Evolutionary conservation across 2,888 invertebrate species (phyloP), one percentile per base, ranked within the genome.

Genomic region (Trichogramma dendrolimi): DNA sequence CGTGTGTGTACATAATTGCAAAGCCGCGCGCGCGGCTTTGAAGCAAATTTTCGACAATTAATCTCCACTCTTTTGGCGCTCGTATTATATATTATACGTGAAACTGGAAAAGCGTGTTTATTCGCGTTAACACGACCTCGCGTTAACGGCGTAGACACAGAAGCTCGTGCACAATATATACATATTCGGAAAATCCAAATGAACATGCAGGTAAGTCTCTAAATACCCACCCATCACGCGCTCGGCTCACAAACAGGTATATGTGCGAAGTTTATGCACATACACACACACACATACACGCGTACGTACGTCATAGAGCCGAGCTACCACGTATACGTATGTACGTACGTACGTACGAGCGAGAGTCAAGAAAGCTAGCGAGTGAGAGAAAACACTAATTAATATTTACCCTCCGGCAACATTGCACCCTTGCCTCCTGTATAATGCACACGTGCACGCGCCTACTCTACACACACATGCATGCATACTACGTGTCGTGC

Each of bases 361-460:
- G 56, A 55, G 61, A 61, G 52, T 44, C 39, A 44, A 27, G 27
- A 27, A 27, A 27, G 27, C 27, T 53, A 42, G 59, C 62, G 60
- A 58, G 60, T 57, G 56, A 48, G 63, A 53, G 59, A 64, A 56
- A 55, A 68, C 65, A 73, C 73, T 79, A 78, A 78, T 79, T 78
- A 79, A 78, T 79, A 79, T 79, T 78, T 78, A 76, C 75, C 72
- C 73, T 72, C 71, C 65, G 75, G 74, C 72, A 76, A 76, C 74
- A 75, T 73, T 70, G 69, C 75, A 69, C 72, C 72, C 70, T 70
- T 71, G 70, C 70, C 60, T 27, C 27, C 27, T 27, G 27, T 27
- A 27, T 27, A 27, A 27, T 27, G 27, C 27, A 27, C 27, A 27
- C 27, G 27, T 27, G 58, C 42, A 43, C 47, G 59, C 52, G 51